Conservation (phyloP, 2,113 vertebrate genomes). For the Oncorhynchus mykiss region DNA sequence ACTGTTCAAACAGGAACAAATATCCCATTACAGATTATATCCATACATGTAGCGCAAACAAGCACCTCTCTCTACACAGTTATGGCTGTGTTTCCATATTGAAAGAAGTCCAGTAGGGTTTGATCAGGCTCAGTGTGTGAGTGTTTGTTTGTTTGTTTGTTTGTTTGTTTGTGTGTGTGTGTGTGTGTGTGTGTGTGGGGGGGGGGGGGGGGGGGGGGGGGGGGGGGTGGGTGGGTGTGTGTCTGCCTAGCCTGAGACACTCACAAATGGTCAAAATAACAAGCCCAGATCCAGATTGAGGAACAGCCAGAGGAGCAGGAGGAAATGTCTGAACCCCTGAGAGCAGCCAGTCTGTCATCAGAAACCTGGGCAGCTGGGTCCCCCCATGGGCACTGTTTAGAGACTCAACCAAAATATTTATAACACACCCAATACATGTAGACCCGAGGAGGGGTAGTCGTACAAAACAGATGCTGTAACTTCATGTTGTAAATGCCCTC, state of each 20-base stretch:
- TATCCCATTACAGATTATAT: conserved; percentile 33
- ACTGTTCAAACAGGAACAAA: conserved; percentile 39
- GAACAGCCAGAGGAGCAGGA: neutral
- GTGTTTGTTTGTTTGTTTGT: neutral
- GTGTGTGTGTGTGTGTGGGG: neutral
- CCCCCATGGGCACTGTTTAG: neutral
- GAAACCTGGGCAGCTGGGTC: conserved; percentile 6
- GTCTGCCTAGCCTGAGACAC: neutral
- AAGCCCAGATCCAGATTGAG: neutral
- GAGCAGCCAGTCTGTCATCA: neutral
- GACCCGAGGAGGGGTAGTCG: too few species aligned
- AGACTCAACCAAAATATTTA: too few species aligned
- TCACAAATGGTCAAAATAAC: neutral
- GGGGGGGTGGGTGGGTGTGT: neutral
- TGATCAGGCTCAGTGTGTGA: neutral
- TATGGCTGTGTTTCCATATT: too few species aligned
- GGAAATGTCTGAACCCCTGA: neutral
- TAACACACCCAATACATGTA: too few species aligned
- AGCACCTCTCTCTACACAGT: too few species aligned
- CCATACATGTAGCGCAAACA: neutral
- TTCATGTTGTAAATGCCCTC: too few species aligned
- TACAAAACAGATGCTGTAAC: too few species aligned
- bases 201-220: too few species aligned
- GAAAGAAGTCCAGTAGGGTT: neutral
- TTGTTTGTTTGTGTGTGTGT: neutral